Percentiles rank a stretch among this genome's conserved stretches.
Evolutionary conservation across 2,113 vertebrate genomes (phyloP).

Genomic region (Chlamydotis undulata): DNA sequence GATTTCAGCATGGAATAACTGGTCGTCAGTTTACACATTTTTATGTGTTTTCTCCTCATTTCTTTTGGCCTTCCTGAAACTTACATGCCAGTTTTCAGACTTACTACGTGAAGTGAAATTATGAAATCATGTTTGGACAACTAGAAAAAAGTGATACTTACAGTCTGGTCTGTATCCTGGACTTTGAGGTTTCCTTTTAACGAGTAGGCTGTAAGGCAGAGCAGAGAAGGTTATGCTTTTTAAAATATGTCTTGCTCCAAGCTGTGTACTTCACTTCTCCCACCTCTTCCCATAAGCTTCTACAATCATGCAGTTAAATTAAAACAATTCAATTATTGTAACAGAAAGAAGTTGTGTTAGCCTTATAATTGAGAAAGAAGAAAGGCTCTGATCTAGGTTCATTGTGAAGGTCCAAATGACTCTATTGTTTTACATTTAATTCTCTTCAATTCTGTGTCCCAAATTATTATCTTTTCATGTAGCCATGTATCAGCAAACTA

Average conservation of each 20-base stretch:
- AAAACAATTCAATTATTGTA: neutral
- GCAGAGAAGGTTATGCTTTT: neutral
- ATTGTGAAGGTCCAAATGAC: neutral
- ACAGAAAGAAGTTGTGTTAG: neutral
- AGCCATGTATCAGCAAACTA: neutral
- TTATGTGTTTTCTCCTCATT: neutral
- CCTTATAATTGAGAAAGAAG: neutral
- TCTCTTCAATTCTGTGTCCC: neutral
- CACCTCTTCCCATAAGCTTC: neutral
- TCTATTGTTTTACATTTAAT: neutral
- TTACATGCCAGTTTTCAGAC: neutral
- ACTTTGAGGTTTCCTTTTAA: conserved; percentile 77
- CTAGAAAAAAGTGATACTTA: conserved; percentile 55
- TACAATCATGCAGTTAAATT: neutral
- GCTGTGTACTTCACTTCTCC: neutral
- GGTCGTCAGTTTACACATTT: neutral
- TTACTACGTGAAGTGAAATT: neutral
- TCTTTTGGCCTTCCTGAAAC: neutral
- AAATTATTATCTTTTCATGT: neutral
- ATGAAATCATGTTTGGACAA: neutral
- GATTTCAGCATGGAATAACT: neutral
- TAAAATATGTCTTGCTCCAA: neutral
- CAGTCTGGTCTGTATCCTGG: conserved; percentile 80
- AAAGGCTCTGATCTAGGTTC: neutral
- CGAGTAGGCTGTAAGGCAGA: conserved; percentile 75